Base-by-base conservation (phyloP, 1,140 invertebrate genomes). In the Drosophila sucinea region DNA sequence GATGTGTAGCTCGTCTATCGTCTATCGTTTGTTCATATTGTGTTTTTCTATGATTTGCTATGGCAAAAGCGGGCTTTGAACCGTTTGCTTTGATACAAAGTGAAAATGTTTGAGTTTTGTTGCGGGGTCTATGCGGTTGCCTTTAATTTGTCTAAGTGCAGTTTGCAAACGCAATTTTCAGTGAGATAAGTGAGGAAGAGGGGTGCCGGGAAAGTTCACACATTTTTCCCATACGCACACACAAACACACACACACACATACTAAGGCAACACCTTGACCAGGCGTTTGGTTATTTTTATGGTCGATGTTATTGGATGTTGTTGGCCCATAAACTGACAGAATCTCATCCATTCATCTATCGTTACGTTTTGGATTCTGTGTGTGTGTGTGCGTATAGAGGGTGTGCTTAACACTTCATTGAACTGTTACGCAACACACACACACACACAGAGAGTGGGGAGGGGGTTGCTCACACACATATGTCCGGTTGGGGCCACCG, bases 81-180 rank as follows among this genome's bases (percentile, higher is more conserved):
- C 44, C 25, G 17, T 55, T 30, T 56, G 27, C 17, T 41, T 61
- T 60, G 61, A 61, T 64, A 54, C 57, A 74, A 85, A 70, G 69
- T 66, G 8, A 27, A 68, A 76, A 79, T 65, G 68, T 61, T 69
- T 66, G 71, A 70, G 35, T 56, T 57, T 73, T 67, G 40, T 68
- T 60, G 64, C 33, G 66, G 56, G 35, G 29, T 72, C 68, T 68
- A 27, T 51, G 60, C 51, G 67, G 54, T 54, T 65, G 64, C 73
- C 79, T 89, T 77, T 83, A 87, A 89, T 89, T 87, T 87, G 73
- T 73, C 69, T 87, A 89, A 87, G 83, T 89, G 84, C 83, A 87
- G 47, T 65, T 17, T 41, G 38, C 38, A 61, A 47, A 51, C 81
- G 81, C 83, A 79, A n/a, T 60, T 33, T 4, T 32, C 1, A 27